These are phyloP conservation scores for Notothenia coriiceps DNA, from an alignment of 2,113 vertebrate species.

Conservation along the genomic window DNA sequence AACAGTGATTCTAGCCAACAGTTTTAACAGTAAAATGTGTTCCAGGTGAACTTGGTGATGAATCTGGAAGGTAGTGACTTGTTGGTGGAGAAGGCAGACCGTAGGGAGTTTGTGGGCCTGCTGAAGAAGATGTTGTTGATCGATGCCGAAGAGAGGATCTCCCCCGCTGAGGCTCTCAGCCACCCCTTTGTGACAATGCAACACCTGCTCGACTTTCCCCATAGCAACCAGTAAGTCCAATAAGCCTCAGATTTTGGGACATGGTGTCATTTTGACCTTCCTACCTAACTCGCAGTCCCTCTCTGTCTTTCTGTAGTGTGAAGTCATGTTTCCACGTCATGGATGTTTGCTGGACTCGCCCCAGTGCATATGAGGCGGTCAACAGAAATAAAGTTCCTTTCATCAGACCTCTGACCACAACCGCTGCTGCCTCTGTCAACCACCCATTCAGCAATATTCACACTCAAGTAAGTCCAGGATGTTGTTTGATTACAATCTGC, in stretches of 20 bases:
- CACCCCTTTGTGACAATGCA: slow-evolving; percentile 99
- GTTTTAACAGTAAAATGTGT: slow-evolving; percentile 2
- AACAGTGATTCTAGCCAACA: neutral
- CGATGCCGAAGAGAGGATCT: slow-evolving; percentile 95
- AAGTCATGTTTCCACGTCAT: slow-evolving; percentile 99
- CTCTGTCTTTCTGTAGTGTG: slow-evolving; percentile 83
- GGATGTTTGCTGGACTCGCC: slow-evolving; percentile 94
- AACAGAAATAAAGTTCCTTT: slow-evolving; percentile 93
- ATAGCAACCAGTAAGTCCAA: slow-evolving; percentile 94
- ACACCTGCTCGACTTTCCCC: slow-evolving; percentile 97
- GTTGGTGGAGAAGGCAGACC: slow-evolving; percentile 96
- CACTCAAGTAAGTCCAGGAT: slow-evolving; percentile 87
- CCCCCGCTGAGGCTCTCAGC: slow-evolving; percentile 91
- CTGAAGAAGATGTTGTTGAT: slow-evolving; percentile 99
- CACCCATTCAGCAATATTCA: slow-evolving; percentile 94
- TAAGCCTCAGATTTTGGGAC: neutral
- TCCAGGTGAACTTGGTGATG: slow-evolving; percentile 98
- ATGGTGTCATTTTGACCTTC: neutral
- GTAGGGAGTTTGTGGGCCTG: slow-evolving; percentile 95
- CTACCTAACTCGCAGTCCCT: neutral
- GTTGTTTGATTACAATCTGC: neutral
- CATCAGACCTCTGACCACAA: slow-evolving; percentile 88
- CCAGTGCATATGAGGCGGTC: slow-evolving; percentile 86
- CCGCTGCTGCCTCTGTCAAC: slow-evolving; percentile 84
- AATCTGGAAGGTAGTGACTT: slow-evolving; percentile 98